Evolutionary conservation across 2,888 invertebrate species (phyloP).

Genomic region (Leucozona laternaria): DNA sequence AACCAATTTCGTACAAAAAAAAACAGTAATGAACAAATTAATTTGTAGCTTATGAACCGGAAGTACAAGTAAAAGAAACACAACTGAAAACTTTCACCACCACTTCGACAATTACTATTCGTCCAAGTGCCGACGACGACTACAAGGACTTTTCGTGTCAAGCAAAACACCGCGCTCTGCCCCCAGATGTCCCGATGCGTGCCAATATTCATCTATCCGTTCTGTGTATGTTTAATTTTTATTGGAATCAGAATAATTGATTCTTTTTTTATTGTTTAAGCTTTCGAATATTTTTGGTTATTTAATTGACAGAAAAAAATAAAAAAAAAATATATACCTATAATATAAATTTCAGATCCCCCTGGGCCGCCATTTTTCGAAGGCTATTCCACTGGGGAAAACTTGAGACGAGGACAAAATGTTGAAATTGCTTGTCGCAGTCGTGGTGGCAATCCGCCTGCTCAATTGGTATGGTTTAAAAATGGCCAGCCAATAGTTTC

Average conservation of each 20-base stretch:
- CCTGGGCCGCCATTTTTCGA: constrained; percentile 82
- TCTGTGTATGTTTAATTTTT: constrained; percentile 79
- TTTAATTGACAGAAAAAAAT: constrained; percentile 9
- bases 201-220: constrained; percentile 82
- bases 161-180: constrained; percentile 81
- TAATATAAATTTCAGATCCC: constrained; percentile 78
- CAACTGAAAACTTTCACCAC: constrained; percentile 80
- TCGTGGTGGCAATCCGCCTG: constrained; percentile 82
- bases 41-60: constrained; percentile 76
- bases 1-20: background rate
- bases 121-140: constrained; percentile 81
- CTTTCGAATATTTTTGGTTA: background rate
- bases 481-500: constrained; percentile 80
- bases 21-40: constrained; percentile 32
- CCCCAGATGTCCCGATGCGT: constrained; percentile 82
- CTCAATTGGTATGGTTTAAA: constrained; percentile 81
- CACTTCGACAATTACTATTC: constrained; percentile 79
- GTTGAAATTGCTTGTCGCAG: constrained; percentile 82
- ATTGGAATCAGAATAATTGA: background rate
- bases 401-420: constrained; percentile 80
- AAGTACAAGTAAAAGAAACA: constrained; percentile 80
- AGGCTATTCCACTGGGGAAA: constrained; percentile 81
- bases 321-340: background rate
- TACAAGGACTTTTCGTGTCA: constrained; percentile 82
- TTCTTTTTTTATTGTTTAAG: background rate